phyloP scores from a whole-genome alignment of 1,140 invertebrate species.

The Frieseomelitta varia region DNA sequence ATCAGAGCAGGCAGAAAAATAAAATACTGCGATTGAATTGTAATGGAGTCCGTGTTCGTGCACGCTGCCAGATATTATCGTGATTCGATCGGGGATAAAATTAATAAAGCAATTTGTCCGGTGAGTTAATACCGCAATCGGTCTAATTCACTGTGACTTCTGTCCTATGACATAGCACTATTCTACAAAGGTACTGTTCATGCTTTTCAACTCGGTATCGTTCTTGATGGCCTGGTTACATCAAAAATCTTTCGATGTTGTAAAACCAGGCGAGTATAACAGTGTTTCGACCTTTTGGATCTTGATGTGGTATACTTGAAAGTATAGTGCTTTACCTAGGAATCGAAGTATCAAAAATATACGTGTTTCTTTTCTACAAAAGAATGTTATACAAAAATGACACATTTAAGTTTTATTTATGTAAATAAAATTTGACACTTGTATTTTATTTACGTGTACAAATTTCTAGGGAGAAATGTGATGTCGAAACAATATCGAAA shows the following conservation, averaged over 20 bases:
- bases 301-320: background rate
- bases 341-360: too few relatives aligned
- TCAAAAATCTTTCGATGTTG: background rate
- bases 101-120: conserved; percentile 50
- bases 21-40: conserved; percentile 35
- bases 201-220: background rate
- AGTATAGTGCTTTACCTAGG: too few relatives aligned
- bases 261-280: background rate
- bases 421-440: too few relatives aligned
- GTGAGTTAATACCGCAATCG: conserved; percentile 9
- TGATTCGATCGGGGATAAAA: conserved; percentile 2
- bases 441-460: too few relatives aligned
- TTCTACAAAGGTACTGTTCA: background rate
- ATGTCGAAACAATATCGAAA: too few relatives aligned
- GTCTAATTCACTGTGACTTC: conserved; percentile 5
- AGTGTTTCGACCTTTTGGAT: background rate
- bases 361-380: too few relatives aligned
- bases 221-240: background rate
- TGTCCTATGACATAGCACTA: conserved; percentile 2
- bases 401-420: too few relatives aligned
- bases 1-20: conserved; percentile 3
- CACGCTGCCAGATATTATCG: conserved; percentile 21
- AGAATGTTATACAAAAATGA: too few relatives aligned
- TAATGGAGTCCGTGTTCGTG: background rate
- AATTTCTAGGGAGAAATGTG: too few relatives aligned